Percentiles rank a stretch among this genome's conserved stretches.
Evolutionary conservation across 2,113 vertebrate genomes (phyloP).

Genomic region (Paralichthys olivaceus): DNA sequence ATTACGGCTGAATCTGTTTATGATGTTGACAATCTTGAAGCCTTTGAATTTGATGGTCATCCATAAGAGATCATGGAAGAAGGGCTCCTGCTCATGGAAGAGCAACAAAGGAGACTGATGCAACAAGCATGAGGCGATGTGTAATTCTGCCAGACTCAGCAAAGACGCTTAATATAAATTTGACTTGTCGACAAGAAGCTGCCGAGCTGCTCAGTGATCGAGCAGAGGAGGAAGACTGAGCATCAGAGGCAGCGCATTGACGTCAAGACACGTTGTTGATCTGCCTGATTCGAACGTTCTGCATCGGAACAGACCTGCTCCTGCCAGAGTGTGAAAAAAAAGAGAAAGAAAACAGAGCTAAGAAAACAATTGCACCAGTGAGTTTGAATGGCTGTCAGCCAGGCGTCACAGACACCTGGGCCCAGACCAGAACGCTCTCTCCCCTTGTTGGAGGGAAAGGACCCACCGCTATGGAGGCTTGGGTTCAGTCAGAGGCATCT

Average conservation of each 20-base stretch:
- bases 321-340: constrained; percentile 24
- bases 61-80: too few species aligned
- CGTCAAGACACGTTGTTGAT: constrained; percentile 36
- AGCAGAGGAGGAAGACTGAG: constrained; percentile 1
- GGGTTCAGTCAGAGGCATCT: constrained; percentile 49
- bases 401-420: constrained; percentile 69
- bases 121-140: too few species aligned
- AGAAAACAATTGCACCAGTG: constrained; percentile 58
- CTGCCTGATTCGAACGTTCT: constrained; percentile 44
- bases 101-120: too few species aligned
- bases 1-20: too few species aligned
- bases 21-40: too few species aligned
- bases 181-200: constrained; percentile 2
- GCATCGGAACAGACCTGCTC: constrained; percentile 48
- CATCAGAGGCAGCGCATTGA: constrained; percentile 14
- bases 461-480: constrained; percentile 52
- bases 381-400: constrained; percentile 68
- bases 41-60: too few species aligned
- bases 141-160: too few species aligned
- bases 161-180: too few species aligned
- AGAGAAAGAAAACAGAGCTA: constrained; percentile 24
- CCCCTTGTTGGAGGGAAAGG: constrained; percentile 41
- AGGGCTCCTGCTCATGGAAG: too few species aligned
- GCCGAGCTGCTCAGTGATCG: constrained; percentile 16
- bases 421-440: constrained; percentile 49